These are phyloP conservation scores for Megalonaias nervosa DNA, from an alignment of 1,140 invertebrate species.

Conservation along the genomic window DNA sequence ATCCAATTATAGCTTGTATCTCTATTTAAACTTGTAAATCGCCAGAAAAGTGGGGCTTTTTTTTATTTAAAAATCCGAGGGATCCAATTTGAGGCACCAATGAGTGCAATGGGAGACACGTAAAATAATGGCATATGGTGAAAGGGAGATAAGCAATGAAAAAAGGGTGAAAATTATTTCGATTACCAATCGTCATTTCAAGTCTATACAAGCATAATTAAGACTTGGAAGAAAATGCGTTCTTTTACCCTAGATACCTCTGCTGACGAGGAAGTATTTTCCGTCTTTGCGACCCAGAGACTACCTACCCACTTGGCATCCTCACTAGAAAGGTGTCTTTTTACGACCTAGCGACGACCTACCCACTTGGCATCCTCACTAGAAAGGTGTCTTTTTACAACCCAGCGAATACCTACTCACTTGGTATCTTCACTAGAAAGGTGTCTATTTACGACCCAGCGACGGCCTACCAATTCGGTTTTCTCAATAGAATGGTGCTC, in stretches of 20 bases:
- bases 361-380: slow-evolving; percentile 45
- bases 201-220: slow-evolving; percentile 57
- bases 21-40: slow-evolving; percentile 72
- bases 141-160: slow-evolving; percentile 93
- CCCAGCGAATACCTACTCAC: slow-evolving; percentile 49
- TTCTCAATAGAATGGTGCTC: slow-evolving; percentile 16
- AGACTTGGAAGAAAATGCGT: slow-evolving; percentile 70
- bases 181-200: slow-evolving; percentile 97
- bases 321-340: slow-evolving; percentile 11
- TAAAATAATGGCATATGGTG: slow-evolving; percentile 81
- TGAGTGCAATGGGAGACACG: slow-evolving; percentile 80
- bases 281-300: slow-evolving; percentile 55
- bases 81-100: slow-evolving; percentile 74
- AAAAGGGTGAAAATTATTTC: slow-evolving; percentile 93
- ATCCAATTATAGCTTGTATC: slow-evolving; percentile 74
- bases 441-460: slow-evolving; percentile 44
- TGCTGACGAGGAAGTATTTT: slow-evolving; percentile 54
- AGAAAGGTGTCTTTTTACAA: slow-evolving; percentile 33
- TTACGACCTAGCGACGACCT: slow-evolving; percentile 52
- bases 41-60: slow-evolving; percentile 57
- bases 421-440: slow-evolving; percentile 37
- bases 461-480: slow-evolving; percentile 49
- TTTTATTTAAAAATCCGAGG: slow-evolving; percentile 64
- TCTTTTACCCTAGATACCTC: slow-evolving; percentile 34
- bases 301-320: slow-evolving; percentile 48